phyloP scores from a whole-genome alignment of 2,113 vertebrate genomes.

The Oenanthe oenanthe region DNA sequence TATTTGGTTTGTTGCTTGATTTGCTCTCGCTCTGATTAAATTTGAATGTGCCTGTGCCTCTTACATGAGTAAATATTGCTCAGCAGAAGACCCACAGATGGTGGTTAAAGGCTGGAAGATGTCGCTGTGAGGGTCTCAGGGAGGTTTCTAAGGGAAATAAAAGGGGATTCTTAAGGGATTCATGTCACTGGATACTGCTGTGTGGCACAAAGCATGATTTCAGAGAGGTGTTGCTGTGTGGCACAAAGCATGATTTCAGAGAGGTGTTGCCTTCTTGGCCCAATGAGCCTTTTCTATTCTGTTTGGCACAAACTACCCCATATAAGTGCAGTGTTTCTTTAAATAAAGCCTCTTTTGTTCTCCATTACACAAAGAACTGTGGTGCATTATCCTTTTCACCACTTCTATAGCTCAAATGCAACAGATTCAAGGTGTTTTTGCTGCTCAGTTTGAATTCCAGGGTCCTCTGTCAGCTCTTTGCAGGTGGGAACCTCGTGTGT shows the following conservation, averaged over 20 bases:
- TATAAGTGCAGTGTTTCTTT: too few relatives aligned
- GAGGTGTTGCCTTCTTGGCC: too few relatives aligned
- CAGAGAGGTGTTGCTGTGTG: too few relatives aligned
- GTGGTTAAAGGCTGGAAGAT: neutral
- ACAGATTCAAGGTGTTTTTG: neutral
- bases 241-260: too few relatives aligned
- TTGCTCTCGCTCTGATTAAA: neutral
- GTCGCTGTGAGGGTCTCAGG: neutral
- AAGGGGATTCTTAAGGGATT: neutral
- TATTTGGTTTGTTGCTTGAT: neutral
- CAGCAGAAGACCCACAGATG: neutral
- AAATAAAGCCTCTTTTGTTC: too few relatives aligned
- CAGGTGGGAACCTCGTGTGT: accelerated
- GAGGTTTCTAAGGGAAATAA: neutral
- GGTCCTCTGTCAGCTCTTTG: neutral
- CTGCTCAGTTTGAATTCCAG: neutral
- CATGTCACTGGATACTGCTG: too few relatives aligned
- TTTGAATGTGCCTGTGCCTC: neutral
- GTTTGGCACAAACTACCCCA: too few relatives aligned
- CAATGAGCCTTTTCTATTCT: too few relatives aligned
- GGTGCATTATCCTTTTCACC: too few relatives aligned
- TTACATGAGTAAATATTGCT: neutral
- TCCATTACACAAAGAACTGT: too few relatives aligned
- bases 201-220: too few relatives aligned
- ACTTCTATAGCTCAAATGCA: too few relatives aligned